These are phyloP conservation scores for Elephantulus edwardii DNA, from an alignment of 2,113 vertebrate genomes.

Conservation along the genomic window DNA sequence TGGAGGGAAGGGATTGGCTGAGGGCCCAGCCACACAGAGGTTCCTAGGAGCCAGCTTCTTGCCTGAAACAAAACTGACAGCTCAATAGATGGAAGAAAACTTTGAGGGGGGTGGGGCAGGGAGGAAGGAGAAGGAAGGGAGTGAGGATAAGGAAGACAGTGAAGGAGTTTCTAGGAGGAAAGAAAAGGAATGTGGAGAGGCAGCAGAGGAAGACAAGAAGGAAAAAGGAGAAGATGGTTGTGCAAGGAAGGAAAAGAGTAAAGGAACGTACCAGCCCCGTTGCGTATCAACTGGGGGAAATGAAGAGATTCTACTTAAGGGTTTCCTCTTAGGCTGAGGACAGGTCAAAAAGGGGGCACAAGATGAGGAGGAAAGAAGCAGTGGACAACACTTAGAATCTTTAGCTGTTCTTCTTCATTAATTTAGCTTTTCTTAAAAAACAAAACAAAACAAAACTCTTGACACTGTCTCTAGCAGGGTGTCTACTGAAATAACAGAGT, in stretches of 20 bases:
- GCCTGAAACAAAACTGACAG: conserved; percentile 85
- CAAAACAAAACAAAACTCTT: no score
- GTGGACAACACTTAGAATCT: background rate
- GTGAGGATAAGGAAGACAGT: background rate
- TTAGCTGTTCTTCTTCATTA: background rate
- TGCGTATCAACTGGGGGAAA: background rate
- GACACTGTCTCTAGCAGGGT: background rate
- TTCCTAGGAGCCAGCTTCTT: conserved; percentile 92
- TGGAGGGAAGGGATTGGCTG: conserved; percentile 89
- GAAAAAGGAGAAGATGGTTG: background rate
- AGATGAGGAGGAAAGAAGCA: background rate
- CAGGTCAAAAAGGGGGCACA: background rate
- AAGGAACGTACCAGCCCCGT: background rate
- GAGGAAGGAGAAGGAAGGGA: background rate
- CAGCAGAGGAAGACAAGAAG: conserved; percentile 9
- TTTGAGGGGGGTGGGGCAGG: conserved; percentile 71
- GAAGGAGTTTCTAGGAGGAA: conserved; percentile 82
- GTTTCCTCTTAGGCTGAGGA: background rate
- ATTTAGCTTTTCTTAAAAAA: background rate
- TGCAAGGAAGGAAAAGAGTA: background rate
- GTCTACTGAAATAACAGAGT: background rate
- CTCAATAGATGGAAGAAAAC: conserved; percentile 87
- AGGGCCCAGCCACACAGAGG: conserved; percentile 86
- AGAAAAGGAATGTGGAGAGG: conserved; percentile 68
- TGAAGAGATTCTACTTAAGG: background rate